These are phyloP conservation scores for Rhinopithecus roxellana DNA, from an alignment of 2,113 vertebrate species.

Conservation along the genomic window DNA sequence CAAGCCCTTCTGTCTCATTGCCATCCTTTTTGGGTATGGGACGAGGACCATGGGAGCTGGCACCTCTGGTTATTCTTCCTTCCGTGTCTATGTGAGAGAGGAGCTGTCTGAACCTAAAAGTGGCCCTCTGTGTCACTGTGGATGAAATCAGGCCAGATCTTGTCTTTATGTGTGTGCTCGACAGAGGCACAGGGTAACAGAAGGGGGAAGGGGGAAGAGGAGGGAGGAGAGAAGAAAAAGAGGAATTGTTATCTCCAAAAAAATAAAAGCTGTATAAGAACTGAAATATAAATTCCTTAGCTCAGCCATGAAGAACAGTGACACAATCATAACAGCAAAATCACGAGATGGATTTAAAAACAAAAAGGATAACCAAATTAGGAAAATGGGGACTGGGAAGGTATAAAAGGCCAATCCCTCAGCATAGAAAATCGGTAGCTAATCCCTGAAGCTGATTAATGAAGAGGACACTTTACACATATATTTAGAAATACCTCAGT, in stretches of 20 bases:
- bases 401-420: background rate
- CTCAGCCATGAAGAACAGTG: background rate
- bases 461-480: background rate
- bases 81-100: background rate
- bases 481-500: background rate
- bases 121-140: background rate
- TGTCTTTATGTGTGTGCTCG: background rate
- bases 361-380: background rate
- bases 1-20: fast-evolving
- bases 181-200: too few species aligned
- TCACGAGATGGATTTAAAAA: background rate
- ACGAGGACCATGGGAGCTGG: background rate
- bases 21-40: background rate
- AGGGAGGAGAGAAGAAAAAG: background rate
- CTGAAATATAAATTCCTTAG: background rate
- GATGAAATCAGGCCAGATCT: background rate
- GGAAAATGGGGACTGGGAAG: background rate
- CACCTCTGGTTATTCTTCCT: background rate
- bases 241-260: background rate
- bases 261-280: background rate
- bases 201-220: background rate
- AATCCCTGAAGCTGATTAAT: background rate
- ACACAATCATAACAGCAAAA: background rate
- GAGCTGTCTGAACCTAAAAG: background rate
- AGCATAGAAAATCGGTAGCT: background rate